Conservation (phyloP, 2,888 invertebrate species). For the Cerceris rybyensis region DNA sequence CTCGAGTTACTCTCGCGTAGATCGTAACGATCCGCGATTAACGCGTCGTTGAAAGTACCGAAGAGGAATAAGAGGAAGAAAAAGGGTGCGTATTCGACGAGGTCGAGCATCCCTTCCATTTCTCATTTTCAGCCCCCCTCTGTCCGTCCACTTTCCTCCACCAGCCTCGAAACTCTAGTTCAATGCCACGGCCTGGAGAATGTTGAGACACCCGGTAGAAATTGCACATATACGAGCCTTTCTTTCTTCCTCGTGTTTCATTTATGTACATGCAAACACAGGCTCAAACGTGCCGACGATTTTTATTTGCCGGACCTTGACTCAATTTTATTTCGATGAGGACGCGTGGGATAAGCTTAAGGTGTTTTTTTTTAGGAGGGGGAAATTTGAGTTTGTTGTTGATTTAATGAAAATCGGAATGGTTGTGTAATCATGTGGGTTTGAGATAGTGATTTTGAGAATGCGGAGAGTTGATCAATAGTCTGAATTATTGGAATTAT, state of each 20-base stretch:
- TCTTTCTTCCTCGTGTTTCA: background rate
- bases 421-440: no score
- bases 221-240: background rate
- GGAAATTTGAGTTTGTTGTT: no score
- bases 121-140: conserved; percentile 30
- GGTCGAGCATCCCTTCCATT: conserved; percentile 23
- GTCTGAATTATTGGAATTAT: no score
- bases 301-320: conserved; percentile 65
- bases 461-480: no score
- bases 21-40: background rate
- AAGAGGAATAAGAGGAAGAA: conserved; percentile 12
- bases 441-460: no score
- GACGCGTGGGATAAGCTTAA: background rate
- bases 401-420: no score
- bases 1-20: no score
- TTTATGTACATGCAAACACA: conserved; percentile 3
- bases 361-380: no score
- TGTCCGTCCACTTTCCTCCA: conserved; percentile 5
- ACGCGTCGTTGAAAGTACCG: background rate
- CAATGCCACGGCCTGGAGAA: conserved; percentile 66
- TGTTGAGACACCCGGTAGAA: conserved; percentile 38
- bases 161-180: conserved; percentile 34
- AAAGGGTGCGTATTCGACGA: conserved; percentile 20
- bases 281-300: conserved; percentile 4
- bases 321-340: conserved; percentile 54